These are phyloP conservation scores for Blastomussa wellsi DNA, from an alignment of 92 coral and sea anemone genomes.

Conservation along the genomic window DNA sequence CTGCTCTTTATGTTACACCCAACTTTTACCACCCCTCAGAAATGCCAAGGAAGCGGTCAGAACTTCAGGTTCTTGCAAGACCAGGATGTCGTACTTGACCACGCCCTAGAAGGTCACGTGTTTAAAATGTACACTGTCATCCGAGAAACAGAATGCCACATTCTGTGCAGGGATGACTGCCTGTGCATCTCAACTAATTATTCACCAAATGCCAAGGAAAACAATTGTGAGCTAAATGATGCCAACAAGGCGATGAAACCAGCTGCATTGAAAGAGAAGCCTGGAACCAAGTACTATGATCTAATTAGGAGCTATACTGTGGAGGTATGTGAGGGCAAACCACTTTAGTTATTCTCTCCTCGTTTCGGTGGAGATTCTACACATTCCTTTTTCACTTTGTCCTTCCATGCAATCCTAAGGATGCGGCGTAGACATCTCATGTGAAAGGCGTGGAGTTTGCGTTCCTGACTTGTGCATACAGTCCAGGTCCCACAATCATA, in stretches of 20 bases:
- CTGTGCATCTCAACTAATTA: constrained; percentile 4
- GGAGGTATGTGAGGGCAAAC: not conserved
- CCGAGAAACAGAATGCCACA: not conserved
- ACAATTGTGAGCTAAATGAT: constrained; percentile 13
- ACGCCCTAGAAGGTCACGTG: constrained; percentile 6
- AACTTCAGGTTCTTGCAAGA: not conserved
- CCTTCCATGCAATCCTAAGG: too few relatives aligned
- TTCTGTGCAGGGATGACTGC: constrained; percentile 2
- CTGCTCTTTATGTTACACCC: too few relatives aligned
- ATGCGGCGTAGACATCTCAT: too few relatives aligned
- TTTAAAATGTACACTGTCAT: not conserved
- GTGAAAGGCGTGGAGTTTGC: too few relatives aligned
- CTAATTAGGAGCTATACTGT: not conserved
- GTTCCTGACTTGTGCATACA: too few relatives aligned
- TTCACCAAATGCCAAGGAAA: not conserved
- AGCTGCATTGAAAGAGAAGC: not conserved
- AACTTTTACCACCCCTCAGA: too few relatives aligned
- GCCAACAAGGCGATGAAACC: not conserved
- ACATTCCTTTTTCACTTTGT: too few relatives aligned
- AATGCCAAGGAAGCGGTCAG: not conserved
- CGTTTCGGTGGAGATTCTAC: too few relatives aligned
- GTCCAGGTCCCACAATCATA: too few relatives aligned
- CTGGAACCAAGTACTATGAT: constrained; percentile 2
- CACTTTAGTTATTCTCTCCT: too few relatives aligned
- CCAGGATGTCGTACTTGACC: not conserved